Percentiles rank a stretch among this genome's conserved stretches.
Conservation (phyloP, 2,797 vertebrate species). For the Lemur catta region DNA sequence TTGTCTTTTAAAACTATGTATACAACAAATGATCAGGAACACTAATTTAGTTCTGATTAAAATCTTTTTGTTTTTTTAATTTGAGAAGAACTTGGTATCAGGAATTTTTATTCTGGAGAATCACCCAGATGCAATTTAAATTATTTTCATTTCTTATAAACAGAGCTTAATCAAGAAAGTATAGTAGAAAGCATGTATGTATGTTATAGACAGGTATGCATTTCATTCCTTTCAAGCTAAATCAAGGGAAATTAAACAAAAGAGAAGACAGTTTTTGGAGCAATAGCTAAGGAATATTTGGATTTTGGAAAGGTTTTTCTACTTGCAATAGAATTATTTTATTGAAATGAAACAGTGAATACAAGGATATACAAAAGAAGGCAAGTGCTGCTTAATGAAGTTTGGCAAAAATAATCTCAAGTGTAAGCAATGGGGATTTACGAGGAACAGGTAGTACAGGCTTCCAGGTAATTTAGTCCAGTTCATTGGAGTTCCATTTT, state of each 20-base stretch:
- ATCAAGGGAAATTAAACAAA: not conserved
- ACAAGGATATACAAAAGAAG: not conserved
- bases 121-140: not conserved
- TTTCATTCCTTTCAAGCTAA: not conserved
- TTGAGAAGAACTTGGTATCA: not conserved
- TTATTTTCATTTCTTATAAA: not conserved
- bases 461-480: not conserved
- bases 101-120: slow-evolving; percentile 1
- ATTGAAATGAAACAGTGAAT: slow-evolving; percentile 5
- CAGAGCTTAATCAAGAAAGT: not conserved
- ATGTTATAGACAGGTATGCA: not conserved
- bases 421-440: not conserved
- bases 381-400: not conserved
- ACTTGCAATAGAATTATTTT: not conserved
- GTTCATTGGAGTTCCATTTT: not conserved
- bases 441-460: not conserved
- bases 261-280: not conserved
- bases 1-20: not conserved
- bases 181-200: not conserved
- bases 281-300: not conserved
- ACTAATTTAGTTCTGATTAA: not conserved
- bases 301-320: not conserved
- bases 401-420: not conserved
- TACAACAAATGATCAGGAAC: not conserved
- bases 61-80: not conserved